Conservation (phyloP, 2,888 invertebrate species). For the Epistrophe eligans region DNA sequence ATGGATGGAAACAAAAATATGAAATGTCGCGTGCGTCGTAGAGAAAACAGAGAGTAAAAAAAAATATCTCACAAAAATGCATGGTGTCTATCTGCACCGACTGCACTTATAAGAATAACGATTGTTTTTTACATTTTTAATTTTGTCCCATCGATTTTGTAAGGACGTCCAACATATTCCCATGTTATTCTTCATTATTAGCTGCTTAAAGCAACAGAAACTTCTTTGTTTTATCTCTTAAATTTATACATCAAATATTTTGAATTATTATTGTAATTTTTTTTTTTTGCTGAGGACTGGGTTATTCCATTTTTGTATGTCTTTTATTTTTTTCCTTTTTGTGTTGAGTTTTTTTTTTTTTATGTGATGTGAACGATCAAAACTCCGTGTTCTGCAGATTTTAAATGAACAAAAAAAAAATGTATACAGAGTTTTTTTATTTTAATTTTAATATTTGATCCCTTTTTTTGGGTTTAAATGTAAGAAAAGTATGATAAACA, state of each 20-base stretch:
- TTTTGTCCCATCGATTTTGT: not conserved
- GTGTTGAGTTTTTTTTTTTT: not conserved
- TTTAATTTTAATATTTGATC: conserved; percentile 11
- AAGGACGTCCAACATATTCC: conserved; percentile 40
- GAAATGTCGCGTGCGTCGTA: conserved; percentile 31
- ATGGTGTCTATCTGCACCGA: conserved; percentile 14
- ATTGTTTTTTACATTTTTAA: conserved; percentile 20
- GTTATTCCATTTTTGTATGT: conserved; percentile 3
- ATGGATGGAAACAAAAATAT: conserved; percentile 7
- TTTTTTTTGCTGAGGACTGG: not conserved
- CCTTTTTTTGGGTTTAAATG: not conserved
- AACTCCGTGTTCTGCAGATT: conserved; percentile 13
- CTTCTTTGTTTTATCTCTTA: conserved; percentile 26
- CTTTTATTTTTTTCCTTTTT: not conserved
- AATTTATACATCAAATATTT: conserved; percentile 60
- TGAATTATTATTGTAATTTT: conserved; percentile 50
- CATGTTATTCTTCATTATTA: conserved; percentile 18
- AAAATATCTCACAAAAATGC: not conserved
- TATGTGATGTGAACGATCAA: conserved; percentile 6
- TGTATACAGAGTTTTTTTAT: not conserved
- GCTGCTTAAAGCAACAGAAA: conserved; percentile 8
- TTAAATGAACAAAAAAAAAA: conserved; percentile 22
- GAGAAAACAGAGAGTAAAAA: not conserved
- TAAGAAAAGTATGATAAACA: conserved; percentile 26
- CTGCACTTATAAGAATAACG: conserved; percentile 54